These are phyloP conservation scores for Nemotelus nigrinus DNA, from an alignment of 2,888 invertebrate species.

Conservation along the genomic window DNA sequence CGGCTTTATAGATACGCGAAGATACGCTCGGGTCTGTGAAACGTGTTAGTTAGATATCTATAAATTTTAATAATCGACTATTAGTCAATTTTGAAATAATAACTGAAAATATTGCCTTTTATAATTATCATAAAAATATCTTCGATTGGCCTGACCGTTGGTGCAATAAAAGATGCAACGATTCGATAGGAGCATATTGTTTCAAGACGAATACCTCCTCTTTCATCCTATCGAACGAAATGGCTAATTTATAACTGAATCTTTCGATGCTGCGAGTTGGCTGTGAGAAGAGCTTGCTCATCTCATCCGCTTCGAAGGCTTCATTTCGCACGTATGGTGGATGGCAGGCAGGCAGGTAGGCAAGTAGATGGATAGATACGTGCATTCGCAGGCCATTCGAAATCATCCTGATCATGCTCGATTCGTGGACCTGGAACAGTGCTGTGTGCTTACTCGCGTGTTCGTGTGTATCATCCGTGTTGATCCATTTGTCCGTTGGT, in stretches of 20 bases:
- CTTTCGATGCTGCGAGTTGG: neutral
- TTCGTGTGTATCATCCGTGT: constrained; percentile 31
- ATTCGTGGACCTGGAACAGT: constrained; percentile 16
- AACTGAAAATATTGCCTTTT: constrained; percentile 42
- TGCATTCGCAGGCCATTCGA: neutral
- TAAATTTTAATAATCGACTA: constrained; percentile 42
- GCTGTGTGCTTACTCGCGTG: neutral
- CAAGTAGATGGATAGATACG: no score
- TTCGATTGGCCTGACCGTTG: constrained; percentile 28
- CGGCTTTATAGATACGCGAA: neutral
- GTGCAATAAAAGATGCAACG: constrained; percentile 22
- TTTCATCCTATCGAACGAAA: constrained; percentile 24
- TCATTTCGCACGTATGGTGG: constrained; percentile 3
- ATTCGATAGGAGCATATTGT: constrained; percentile 21
- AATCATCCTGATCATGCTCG: constrained; percentile 31
- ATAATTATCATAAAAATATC: constrained; percentile 39
- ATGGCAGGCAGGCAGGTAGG: no score
- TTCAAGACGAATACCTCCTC: constrained; percentile 28
- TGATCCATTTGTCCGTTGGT: constrained; percentile 33
- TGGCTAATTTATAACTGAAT: constrained; percentile 42
- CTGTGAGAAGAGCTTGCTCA: neutral
- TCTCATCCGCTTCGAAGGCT: neutral
- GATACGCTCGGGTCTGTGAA: neutral
- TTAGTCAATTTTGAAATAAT: constrained; percentile 45
- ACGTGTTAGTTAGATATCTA: constrained; percentile 28